Evolutionary conservation across 2,888 invertebrate genomes (phyloP).

Genomic region (Lathronympha strigana): DNA sequence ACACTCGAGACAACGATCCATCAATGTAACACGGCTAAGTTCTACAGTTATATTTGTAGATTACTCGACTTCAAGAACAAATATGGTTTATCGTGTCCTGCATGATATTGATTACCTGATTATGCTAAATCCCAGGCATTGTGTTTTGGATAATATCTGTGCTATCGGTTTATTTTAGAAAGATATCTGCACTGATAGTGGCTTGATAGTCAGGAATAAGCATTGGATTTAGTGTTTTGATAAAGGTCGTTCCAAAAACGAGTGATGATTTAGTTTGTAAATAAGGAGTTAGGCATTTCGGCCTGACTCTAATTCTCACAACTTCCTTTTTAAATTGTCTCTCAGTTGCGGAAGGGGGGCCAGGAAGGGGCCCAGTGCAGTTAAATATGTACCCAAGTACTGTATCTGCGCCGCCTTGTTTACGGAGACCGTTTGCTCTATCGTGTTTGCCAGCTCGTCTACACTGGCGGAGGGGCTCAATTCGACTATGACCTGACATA

Average conservation of each 20-base stretch:
- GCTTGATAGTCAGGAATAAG: constrained; percentile 53
- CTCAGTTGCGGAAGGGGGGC: constrained; percentile 18
- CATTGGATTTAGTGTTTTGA: constrained; percentile 26
- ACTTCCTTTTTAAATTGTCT: background rate
- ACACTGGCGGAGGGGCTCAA: constrained; percentile 13
- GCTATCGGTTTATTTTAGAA: constrained; percentile 63
- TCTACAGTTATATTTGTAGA: constrained; percentile 26
- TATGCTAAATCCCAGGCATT: constrained; percentile 54
- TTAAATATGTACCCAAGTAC: constrained; percentile 41
- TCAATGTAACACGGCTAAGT: constrained; percentile 33
- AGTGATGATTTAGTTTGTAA: background rate
- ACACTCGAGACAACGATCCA: constrained; percentile 12
- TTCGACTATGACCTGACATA: background rate
- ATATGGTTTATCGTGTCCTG: constrained; percentile 59
- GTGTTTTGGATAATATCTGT: constrained; percentile 47
- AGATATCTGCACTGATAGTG: constrained; percentile 62
- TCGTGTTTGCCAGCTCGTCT: constrained; percentile 59
- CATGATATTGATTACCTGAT: constrained; percentile 71
- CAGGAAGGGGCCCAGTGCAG: constrained; percentile 17
- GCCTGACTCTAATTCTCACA: no score
- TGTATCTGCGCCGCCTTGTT: constrained; percentile 57
- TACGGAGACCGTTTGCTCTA: constrained; percentile 67
- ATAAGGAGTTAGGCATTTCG: no score
- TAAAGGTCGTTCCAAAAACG: constrained; percentile 13
- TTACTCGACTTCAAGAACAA: constrained; percentile 26